Base-by-base conservation (phyloP, 2,113 vertebrate genomes). In the Trogon surrucura region DNA sequence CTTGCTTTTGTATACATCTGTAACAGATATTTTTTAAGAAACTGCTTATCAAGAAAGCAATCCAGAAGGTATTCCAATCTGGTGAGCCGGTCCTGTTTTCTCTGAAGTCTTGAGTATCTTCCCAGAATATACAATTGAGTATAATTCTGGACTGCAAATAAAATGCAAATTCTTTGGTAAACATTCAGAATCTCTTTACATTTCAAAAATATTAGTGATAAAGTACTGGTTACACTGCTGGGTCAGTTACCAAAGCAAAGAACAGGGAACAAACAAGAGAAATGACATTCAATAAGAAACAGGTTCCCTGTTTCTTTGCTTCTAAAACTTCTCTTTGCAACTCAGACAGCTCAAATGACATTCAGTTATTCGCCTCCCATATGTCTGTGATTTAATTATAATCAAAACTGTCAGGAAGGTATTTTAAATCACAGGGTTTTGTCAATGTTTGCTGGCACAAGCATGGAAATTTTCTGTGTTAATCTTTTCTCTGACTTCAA, bases 381-480 rank as follows among this genome's bases (percentile, higher is more conserved):
- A 96, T 97, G 97, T 85, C 94, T 96, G 45, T 85, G 91, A 92
- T 97, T 98, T 98, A 98, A 98, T 98, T 97, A 96, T 96, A 97
- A 96, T 97, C 95, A 92, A 91, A 93, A 87, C 81, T 96, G 95
- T 95, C 95, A 96, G 75, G 17, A n/a, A 95, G n/a, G 61, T 80
- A 89, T 86, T 93, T 91, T 97, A 97, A 97, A 97, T 97, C 95
- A 97, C 83, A 85, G n/a, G 44, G 56, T 56, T 91, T 93, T 98
- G 96, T 93, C 85, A 93, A 62, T 67, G 50, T 89, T 95, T 96
- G 54, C 92, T 97, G 93, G 95, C 62, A 93, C 69, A 81, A 67
- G 67, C 62, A 87, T 44, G 62, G 53, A 94, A 60, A 89, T 80
- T 96, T 95, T 97, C 91, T 88, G 73, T 71, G 83, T 93, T 96